Evolutionary conservation across 1,140 invertebrate genomes (phyloP), one percentile per base, ranked within the genome.

Genomic region (Listronotus oregonensis): DNA sequence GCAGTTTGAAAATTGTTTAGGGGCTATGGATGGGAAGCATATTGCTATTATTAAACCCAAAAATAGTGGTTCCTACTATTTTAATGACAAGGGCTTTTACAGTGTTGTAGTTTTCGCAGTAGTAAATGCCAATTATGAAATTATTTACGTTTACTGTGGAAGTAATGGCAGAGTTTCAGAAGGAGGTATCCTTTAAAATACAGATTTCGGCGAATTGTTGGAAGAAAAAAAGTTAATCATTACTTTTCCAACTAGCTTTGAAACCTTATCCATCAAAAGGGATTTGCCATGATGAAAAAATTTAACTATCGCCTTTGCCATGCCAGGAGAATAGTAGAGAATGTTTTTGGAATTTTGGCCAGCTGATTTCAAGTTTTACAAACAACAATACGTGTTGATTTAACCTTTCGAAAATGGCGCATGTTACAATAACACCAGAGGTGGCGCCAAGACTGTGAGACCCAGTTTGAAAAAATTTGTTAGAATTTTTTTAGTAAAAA

Each of bases 21-120:
- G 40, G 11, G 77, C 78, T 12, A 69, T 83, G 9, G 81, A 81
- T 70, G 79, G 79, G 15, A 82, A 80, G 62, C 80, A 64, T 32
- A 46, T 61, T 40, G n/a, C 50, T 10, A 67, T 66, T 46, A 47
- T 65, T 56, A 58, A 70, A 66, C 60, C 59, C 46, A 31, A 34
- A 52, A 31, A 60, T 58, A 57, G 68, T 55, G n/a, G n/a, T n/a
- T 70, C 61, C 27, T 72, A 72, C 27, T 80, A 73, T 68, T 79
- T 69, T 55, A 81, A 80, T 68, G 82, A 81, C 65, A 81, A 82
- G 72, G 73, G 71, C 11, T 71, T 27, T 9, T 60, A 43, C 37
- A 76, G 71, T 43, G 74, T 81, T 21, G 75, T 81, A 14, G 64
- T 82, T 17, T 66, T 80, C 49, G 81, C 75, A 8, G 65, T 77